phyloP scores from a whole-genome alignment of 2,888 invertebrate genomes.

The Coelogynopora nodosa region DNA sequence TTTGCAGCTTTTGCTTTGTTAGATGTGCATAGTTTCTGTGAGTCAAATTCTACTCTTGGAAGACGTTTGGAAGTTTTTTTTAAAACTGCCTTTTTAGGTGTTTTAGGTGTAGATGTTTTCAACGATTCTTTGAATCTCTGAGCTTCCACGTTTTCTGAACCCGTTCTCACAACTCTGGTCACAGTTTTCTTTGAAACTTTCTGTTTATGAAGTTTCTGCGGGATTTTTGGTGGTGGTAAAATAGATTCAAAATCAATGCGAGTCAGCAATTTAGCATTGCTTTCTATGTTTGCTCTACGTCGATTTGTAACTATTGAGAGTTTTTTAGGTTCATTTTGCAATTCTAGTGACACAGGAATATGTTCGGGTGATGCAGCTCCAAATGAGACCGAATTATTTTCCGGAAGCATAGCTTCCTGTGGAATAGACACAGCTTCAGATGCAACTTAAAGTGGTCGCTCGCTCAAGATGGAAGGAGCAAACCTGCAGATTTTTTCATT shows the following conservation, averaged over 20 bases:
- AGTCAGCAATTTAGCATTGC: not conserved
- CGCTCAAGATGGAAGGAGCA: not conserved
- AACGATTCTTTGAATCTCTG: not conserved
- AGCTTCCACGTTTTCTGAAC: not conserved
- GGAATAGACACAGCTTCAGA: too few species aligned
- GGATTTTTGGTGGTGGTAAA: not conserved
- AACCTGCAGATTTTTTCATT: not conserved
- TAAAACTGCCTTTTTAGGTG: not conserved
- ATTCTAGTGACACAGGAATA: too few species aligned
- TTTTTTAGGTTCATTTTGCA: too few species aligned
- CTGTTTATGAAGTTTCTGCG: too few species aligned
- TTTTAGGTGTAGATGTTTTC: not conserved
- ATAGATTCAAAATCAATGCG: not conserved
- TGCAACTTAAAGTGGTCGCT: not conserved
- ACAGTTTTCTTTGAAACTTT: not conserved
- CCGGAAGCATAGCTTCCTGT: too few species aligned
- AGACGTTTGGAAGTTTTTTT: not conserved
- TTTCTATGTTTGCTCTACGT: not conserved
- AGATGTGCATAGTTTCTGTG: not conserved
- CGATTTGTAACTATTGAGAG: too few species aligned
- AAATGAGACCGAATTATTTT: too few species aligned
- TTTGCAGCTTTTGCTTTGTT: not conserved
- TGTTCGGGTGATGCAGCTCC: too few species aligned
- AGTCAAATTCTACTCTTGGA: not conserved
- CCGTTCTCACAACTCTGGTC: not conserved